These are phyloP conservation scores for Thaumatotibia leucotreta DNA, from an alignment of 1,140 invertebrate species.

Conservation along the genomic window DNA sequence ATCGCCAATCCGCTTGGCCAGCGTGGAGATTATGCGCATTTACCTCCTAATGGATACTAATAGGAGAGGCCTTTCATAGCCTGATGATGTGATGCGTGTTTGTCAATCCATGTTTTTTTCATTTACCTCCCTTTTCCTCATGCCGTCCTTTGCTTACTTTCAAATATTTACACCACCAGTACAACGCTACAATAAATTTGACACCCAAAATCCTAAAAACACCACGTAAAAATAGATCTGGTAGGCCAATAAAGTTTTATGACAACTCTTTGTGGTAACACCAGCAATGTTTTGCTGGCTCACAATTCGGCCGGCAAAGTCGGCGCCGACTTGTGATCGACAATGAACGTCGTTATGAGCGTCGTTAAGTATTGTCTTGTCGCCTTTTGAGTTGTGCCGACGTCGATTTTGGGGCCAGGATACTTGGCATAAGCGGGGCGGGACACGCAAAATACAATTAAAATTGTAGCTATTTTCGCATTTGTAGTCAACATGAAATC, in stretches of 20 bases:
- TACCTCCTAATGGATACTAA: no score
- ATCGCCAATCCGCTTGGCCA: no score
- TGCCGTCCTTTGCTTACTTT: neutral
- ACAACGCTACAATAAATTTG: neutral
- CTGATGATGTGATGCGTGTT: no score
- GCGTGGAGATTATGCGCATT: no score
- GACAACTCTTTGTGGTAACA: neutral
- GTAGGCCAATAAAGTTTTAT: neutral
- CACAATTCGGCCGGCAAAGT: conserved; percentile 7
- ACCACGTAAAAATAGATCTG: neutral
- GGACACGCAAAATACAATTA: no score
- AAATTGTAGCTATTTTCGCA: no score
- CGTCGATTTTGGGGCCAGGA: conserved; percentile 29
- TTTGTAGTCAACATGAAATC: no score
- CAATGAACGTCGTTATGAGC: conserved; percentile 55
- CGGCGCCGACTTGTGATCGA: conserved; percentile 29
- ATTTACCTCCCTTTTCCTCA: neutral
- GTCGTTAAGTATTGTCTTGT: conserved; percentile 60
- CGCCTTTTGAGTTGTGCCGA: conserved; percentile 52
- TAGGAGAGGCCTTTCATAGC: no score
- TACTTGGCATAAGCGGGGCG: neutral
- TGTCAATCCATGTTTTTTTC: no score
- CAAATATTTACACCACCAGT: neutral
- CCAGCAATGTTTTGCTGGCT: neutral
- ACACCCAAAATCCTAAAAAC: neutral